Evolutionary conservation across 2,113 vertebrate species (phyloP).

Genomic region (Apteryx mantelli): DNA sequence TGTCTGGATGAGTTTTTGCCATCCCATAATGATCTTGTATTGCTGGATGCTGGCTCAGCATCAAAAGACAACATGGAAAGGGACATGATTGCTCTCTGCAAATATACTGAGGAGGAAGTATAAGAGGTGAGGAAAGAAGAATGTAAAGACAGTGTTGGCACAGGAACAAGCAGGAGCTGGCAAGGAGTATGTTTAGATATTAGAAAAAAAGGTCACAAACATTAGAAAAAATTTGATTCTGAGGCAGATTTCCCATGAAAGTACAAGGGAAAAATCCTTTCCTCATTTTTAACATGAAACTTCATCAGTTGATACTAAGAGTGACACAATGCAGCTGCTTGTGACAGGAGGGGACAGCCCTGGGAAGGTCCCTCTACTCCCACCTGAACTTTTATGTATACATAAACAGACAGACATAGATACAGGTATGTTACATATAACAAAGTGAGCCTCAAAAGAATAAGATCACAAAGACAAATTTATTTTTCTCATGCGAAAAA

Average conservation of each 20-base stretch:
- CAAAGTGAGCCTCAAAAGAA: neutral
- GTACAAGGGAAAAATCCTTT: neutral
- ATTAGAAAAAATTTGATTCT: neutral
- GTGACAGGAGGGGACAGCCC: neutral
- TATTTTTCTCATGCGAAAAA: constrained; percentile 6
- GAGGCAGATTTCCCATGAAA: neutral
- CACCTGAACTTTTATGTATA: neutral
- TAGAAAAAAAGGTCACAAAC: neutral
- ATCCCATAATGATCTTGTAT: neutral
- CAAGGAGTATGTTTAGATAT: neutral
- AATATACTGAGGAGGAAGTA: neutral
- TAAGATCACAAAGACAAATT: constrained; percentile 2
- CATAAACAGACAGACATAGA: neutral
- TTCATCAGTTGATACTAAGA: neutral
- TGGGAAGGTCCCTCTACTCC: neutral
- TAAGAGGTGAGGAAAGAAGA: neutral
- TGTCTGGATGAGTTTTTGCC: neutral
- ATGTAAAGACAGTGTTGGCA: neutral
- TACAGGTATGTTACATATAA: neutral
- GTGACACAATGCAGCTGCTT: neutral
- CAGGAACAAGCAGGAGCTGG: neutral
- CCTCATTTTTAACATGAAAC: neutral
- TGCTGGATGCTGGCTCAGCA: neutral
- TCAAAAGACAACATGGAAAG: neutral
- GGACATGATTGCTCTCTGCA: neutral